phyloP scores from a whole-genome alignment of 1,140 invertebrate genomes.

The Heliconius hermathena region DNA sequence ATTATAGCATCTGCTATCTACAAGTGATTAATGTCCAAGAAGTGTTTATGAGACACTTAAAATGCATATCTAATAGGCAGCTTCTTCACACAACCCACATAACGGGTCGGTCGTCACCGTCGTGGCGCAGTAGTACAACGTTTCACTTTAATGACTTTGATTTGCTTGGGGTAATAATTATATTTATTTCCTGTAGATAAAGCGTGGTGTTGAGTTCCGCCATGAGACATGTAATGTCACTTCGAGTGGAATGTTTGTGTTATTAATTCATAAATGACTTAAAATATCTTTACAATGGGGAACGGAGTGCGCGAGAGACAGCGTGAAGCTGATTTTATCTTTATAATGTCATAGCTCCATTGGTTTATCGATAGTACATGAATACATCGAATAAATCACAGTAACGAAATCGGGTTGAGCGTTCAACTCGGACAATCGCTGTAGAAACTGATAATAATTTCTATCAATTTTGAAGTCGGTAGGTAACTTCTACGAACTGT shows the following conservation, averaged over 20 bases:
- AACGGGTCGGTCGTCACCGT: no score
- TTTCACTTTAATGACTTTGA: background rate
- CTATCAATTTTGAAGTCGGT: background rate
- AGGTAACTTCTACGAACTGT: background rate
- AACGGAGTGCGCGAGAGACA: no score
- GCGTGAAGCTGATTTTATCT: no score
- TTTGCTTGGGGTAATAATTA: background rate
- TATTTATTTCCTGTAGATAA: no score
- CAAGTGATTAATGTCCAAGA: constrained; percentile 19
- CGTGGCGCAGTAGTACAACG: background rate
- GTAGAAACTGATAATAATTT: constrained; percentile 4
- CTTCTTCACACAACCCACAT: background rate
- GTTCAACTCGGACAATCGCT: constrained; percentile 43
- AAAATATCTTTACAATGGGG: no score
- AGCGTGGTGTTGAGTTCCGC: no score
- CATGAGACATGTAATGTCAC: no score
- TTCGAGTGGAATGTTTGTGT: no score
- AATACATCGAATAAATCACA: constrained; percentile 24
- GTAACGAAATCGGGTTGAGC: constrained; percentile 37
- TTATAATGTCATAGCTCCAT: background rate
- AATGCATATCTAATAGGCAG: background rate
- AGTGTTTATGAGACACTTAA: constrained; percentile 25
- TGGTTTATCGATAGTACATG: no score
- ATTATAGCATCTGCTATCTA: background rate
- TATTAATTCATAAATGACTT: no score